These are phyloP conservation scores for Lordiphosa stackelbergi DNA, from an alignment of 1,140 invertebrate species.

Conservation along the genomic window DNA sequence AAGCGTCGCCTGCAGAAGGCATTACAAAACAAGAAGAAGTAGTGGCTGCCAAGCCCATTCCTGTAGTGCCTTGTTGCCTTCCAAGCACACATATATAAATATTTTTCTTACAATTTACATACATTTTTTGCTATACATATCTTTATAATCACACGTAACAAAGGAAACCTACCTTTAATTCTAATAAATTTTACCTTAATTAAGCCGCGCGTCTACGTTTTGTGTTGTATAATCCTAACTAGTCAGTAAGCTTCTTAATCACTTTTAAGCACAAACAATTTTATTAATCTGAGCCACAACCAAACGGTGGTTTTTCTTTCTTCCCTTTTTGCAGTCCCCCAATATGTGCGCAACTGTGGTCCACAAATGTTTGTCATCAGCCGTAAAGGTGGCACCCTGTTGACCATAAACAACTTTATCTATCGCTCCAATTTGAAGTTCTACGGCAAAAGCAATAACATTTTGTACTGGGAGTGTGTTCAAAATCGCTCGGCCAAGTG, in stretches of 20 bases:
- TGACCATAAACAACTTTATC: constrained; percentile 73
- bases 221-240: constrained; percentile 13
- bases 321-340: constrained; percentile 53
- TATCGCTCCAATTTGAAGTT: constrained; percentile 76
- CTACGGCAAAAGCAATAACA: constrained; percentile 63
- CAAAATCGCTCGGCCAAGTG: constrained; percentile 74
- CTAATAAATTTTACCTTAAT: constrained; percentile 11
- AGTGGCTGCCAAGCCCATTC: constrained; percentile 7
- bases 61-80: not conserved
- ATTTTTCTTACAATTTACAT: constrained; percentile 6
- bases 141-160: constrained; percentile 1
- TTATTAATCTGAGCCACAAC: not conserved
- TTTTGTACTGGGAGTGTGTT: constrained; percentile 76
- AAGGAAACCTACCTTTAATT: not conserved
- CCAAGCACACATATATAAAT: constrained; percentile 2
- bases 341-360: constrained; percentile 68
- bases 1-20: constrained; percentile 67
- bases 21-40: constrained; percentile 69
- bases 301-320: not conserved
- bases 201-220: not conserved
- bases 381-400: constrained; percentile 69
- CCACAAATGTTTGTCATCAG: constrained; percentile 72
- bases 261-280: not conserved
- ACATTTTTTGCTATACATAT: constrained; percentile 2
- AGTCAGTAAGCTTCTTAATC: constrained; percentile 30